Evolutionary conservation across 2,888 invertebrate species (phyloP), one percentile per base, ranked within the genome.

Genomic region (Nephrocerus scutellatus): DNA sequence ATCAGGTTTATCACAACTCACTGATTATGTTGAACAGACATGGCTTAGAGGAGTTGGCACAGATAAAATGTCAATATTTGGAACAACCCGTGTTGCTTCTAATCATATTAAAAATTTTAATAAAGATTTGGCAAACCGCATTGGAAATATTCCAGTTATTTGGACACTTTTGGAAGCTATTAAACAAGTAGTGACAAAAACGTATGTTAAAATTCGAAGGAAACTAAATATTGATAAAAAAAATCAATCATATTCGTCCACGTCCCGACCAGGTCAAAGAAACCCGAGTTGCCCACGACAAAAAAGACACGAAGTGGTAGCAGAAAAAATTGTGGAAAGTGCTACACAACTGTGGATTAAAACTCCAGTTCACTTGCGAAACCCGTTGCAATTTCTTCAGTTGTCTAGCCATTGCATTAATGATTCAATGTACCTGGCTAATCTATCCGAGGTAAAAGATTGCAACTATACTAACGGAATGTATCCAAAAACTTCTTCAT

Each of bases 11-110:
- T 39, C 47, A 3, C 46, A 40, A 15, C 40, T 56, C 16, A 52
- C 53, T 22, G 42, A 52, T n/a, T 52, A 54, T 33, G 45, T 54
- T n/a, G 56, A 56, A 31, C 36, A 52, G 9, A 43, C 32, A 19
- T 56, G 56, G 56, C 21, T 56, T 2, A 47, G 52, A 10, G 45
- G 43, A 2, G 44, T 54, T n/a, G 55, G 54, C 14, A 50, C 53
- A 4, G 54, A 55, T n/a, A 55, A 54, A 41, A 57, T 57, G 50
- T 57, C 57, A 5, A 55, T 57, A n/a, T 57, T 57, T 26, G 57
- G 57, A 9, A 48, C 54, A 7, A 46, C 51, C 13, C 45, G 54
- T 18, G 47, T 51, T 3, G 50, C 52, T 6, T 50, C 52, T n/a
- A 55, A 53, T 42, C 52, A 55, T 37, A 41, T 53, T 6, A 53